Base-by-base conservation (phyloP, 2,113 vertebrate genomes). In the Gambusia affinis region DNA sequence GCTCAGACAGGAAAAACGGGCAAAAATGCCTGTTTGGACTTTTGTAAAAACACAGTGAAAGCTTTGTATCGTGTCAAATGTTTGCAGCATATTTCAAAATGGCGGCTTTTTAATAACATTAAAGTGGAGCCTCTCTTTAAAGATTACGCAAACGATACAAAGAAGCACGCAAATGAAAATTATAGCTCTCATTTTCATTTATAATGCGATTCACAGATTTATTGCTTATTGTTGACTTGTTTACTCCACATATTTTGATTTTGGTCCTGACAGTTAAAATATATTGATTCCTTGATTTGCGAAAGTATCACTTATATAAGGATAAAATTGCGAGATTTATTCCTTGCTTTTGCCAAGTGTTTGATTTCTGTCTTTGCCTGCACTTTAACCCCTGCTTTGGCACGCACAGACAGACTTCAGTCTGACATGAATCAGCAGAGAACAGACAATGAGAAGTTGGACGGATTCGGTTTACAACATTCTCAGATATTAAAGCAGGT, bases 391-490 rank as follows among this genome's bases (percentile, higher is more conserved):
- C 51, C 51, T 54, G 2, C 22, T 57, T 81, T 88, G 76, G 75
- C 71, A 68, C 12, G 30, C 0, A 0, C 4, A 22, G 51, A 19
- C 67, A 61, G 60, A 73, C 80, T 60, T 73, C 57, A 1, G 44
- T 67, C 62, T 28, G 65, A 67, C 75, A 72, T 64, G 62, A 84
- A 73, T 78, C 68, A 29, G 64, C 33, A 70, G 28, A 80, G 85
- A 66, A 79, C 64, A 73, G 35, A 33, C 77, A 22, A 76, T 73
- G 64, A 80, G 47, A 77, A 15, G 24, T 10, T 15, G 60, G 47
- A 42, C 75, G 42, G 61, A 60, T 72, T 69, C 73, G 60, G 85
- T 44, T 60, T 61, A 24, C 79, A 87, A 68, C 10, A 30, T 67
- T 68, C 62, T 10, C 54, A 78, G 69, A 54, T 75, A 70, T 69